Conservation (phyloP, 1,140 invertebrate genomes). For the Drosophila triauraria region DNA sequence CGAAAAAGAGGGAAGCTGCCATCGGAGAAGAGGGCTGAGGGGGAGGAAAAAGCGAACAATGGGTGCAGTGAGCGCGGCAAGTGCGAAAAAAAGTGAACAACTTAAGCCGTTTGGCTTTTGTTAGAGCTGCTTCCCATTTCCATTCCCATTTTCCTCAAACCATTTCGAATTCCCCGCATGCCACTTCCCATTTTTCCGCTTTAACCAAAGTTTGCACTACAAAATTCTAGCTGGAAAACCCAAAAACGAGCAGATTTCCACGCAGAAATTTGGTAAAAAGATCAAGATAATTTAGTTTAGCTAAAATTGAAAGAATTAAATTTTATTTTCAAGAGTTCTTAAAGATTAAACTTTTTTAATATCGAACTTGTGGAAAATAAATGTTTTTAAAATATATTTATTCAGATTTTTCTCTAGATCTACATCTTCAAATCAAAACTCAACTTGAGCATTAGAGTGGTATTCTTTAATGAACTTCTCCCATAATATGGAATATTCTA, state of each 20-base stretch:
- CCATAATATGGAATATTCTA: neutral
- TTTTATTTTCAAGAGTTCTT: no score
- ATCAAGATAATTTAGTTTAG: no score
- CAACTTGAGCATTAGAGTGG: no score
- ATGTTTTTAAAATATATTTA: no score
- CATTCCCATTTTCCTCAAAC: constrained; percentile 21
- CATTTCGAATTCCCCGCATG: constrained; percentile 11
- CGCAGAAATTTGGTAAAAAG: constrained; percentile 10
- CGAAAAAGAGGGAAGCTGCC: constrained; percentile 17
- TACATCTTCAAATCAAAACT: no score
- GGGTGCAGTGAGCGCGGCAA: constrained; percentile 63
- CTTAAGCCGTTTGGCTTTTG: constrained; percentile 46
- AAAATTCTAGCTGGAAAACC: constrained; percentile 4
- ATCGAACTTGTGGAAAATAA: no score
- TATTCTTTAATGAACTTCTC: neutral
- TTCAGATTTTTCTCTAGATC: no score
- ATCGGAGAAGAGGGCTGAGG: neutral
- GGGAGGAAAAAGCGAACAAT: constrained; percentile 53
- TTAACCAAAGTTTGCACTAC: constrained; percentile 14
- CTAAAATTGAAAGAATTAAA: no score
- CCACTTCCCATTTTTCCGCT: constrained; percentile 1
- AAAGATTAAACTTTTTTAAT: no score
- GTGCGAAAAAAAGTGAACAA: constrained; percentile 65
- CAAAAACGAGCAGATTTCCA: constrained; percentile 9
- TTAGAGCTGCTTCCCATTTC: neutral